Evolutionary conservation across 2,797 vertebrate species (phyloP).

Genomic region (Ctenopoma multispine): DNA sequence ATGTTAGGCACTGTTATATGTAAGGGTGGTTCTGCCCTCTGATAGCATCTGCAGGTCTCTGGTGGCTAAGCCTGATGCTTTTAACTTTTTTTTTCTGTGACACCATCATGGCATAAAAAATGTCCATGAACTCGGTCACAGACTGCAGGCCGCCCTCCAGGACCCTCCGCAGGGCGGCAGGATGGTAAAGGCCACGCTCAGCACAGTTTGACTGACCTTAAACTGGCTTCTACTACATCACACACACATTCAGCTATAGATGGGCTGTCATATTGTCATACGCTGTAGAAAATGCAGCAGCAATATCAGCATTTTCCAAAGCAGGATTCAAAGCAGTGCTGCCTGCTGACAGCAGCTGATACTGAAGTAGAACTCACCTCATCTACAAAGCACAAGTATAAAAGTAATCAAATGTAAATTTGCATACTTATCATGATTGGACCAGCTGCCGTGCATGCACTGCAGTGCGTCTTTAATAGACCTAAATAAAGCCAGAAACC

Average conservation of each 20-base stretch:
- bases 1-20: slow-evolving; percentile 4
- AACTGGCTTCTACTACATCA: slow-evolving; percentile 37
- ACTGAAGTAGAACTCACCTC: slow-evolving; percentile 57
- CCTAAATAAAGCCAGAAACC: slow-evolving; percentile 54
- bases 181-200: slow-evolving; percentile 63
- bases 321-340: slow-evolving; percentile 50
- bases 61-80: slow-evolving; percentile 33
- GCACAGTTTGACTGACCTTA: slow-evolving; percentile 70
- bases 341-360: slow-evolving; percentile 72
- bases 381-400: slow-evolving; percentile 53
- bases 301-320: slow-evolving; percentile 65
- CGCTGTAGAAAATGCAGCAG: slow-evolving; percentile 46
- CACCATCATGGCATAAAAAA: slow-evolving; percentile 43
- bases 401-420: slow-evolving; percentile 71
- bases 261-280: slow-evolving; percentile 53
- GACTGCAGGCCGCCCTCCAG: slow-evolving; percentile 44
- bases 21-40: slow-evolving; percentile 29
- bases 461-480: slow-evolving; percentile 46
- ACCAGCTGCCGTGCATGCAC: slow-evolving; percentile 54
- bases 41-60: slow-evolving; percentile 38
- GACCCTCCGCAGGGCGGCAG: slow-evolving; percentile 48
- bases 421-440: slow-evolving; percentile 73
- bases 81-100: slow-evolving; percentile 34
- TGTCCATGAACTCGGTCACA: slow-evolving; percentile 60
- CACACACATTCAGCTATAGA: slow-evolving; percentile 39